Evolutionary conservation across 1,140 invertebrate genomes (phyloP).

Genomic region (Brachionus calyciflorus): DNA sequence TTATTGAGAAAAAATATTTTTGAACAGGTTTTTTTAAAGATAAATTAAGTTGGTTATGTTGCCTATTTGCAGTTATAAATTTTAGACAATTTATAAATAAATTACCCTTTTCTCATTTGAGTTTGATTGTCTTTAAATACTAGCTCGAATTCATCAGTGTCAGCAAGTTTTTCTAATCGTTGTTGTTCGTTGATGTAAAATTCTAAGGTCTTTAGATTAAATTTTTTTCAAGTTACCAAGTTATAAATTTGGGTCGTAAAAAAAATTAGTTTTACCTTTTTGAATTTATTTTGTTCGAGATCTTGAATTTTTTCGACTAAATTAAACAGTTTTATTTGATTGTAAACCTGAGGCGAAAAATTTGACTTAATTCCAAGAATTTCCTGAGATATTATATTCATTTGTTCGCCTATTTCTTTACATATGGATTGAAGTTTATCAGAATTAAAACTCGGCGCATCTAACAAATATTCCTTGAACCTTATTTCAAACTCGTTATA

Average conservation of each 20-base stretch:
- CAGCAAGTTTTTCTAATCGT: constrained; percentile 21
- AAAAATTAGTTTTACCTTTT: neutral
- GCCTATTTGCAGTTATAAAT: too few species aligned
- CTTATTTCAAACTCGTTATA: constrained; percentile 10
- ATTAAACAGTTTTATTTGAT: neutral
- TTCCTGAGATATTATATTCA: constrained; percentile 23
- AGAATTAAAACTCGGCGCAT: constrained; percentile 26
- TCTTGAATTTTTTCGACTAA: constrained; percentile 5
- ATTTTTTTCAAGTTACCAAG: neutral
- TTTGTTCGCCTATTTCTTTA: neutral
- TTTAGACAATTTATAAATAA: neutral
- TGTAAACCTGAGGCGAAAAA: constrained; percentile 32
- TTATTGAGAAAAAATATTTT: too few species aligned
- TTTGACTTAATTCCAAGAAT: constrained; percentile 18
- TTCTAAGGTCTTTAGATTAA: constrained; percentile 19
- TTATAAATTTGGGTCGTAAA: neutral
- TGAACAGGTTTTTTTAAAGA: neutral
- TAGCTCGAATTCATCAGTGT: constrained; percentile 36
- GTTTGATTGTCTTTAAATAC: neutral
- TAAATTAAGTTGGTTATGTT: neutral
- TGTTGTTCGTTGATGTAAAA: constrained; percentile 21
- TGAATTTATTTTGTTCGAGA: neutral
- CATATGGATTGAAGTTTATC: constrained; percentile 1
- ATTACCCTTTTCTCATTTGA: constrained; percentile 34
- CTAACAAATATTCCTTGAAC: constrained; percentile 43